A percentile compares a stretch with the other conserved stretches of the same genome.
phyloP scores from a whole-genome alignment of 2,113 vertebrate species.

The Pachypanchax playfairii region DNA sequence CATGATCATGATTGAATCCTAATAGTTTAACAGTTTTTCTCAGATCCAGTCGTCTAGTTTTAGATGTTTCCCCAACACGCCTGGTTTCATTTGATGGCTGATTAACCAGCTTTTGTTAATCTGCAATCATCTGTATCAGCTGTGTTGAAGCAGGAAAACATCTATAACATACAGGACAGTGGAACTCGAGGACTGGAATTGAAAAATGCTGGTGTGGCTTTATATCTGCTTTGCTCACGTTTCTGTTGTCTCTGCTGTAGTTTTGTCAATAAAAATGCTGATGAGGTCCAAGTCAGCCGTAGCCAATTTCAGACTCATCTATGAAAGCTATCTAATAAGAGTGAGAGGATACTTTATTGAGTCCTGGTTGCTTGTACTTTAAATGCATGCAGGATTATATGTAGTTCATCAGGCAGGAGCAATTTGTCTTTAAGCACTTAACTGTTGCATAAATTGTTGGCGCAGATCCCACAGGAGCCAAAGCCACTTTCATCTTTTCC shows the following conservation, averaged over 20 bases:
- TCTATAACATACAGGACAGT: too few species aligned
- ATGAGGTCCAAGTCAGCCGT: slow-evolving; percentile 9
- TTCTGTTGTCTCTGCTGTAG: not conserved
- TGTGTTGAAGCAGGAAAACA: too few species aligned
- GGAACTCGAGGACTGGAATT: too few species aligned
- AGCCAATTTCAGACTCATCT: slow-evolving; percentile 1
- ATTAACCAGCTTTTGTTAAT: too few species aligned
- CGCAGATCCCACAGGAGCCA: slow-evolving; percentile 18
- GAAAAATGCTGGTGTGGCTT: too few species aligned
- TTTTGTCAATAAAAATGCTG: slow-evolving; percentile 17
- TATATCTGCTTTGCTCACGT: not conserved
- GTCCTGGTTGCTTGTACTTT: slow-evolving; percentile 14
- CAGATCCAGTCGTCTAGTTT: too few species aligned
- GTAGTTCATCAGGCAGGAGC: slow-evolving; percentile 30
- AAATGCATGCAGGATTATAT: slow-evolving; percentile 23
- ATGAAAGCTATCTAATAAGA: slow-evolving; percentile 14
- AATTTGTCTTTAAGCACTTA: slow-evolving; percentile 27
- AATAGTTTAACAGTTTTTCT: too few species aligned
- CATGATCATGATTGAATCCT: not conserved
- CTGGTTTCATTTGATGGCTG: too few species aligned
- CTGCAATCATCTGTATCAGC: too few species aligned
- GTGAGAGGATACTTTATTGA: slow-evolving; percentile 24
- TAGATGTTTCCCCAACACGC: too few species aligned
- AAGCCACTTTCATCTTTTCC: slow-evolving; percentile 22
- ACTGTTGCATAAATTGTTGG: slow-evolving; percentile 31